Conservation (phyloP, 2,797 vertebrate species). For the Glyptemys insculpta region DNA sequence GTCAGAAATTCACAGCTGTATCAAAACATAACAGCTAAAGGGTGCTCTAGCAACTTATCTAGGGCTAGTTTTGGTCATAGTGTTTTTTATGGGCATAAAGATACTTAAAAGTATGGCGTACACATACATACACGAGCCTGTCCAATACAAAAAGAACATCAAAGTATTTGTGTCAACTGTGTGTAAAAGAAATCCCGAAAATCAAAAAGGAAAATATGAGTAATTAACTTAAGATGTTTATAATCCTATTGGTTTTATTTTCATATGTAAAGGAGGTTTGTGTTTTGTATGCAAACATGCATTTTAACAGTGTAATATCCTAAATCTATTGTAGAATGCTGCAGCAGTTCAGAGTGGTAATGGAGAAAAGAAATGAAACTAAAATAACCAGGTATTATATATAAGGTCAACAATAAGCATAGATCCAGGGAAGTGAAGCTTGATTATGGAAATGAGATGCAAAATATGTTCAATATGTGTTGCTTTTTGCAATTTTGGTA, state of each 20-base stretch:
- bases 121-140: background rate
- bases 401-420: background rate
- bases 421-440: background rate
- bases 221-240: background rate
- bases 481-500: background rate
- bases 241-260: background rate
- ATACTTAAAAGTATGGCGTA: background rate
- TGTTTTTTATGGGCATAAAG: background rate
- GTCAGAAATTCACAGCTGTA: background rate
- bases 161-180: background rate
- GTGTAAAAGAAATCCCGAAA: background rate
- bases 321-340: background rate
- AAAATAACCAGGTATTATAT: slow-evolving; percentile 34
- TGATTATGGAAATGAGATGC: background rate
- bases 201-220: background rate
- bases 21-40: accelerated
- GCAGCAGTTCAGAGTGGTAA: background rate
- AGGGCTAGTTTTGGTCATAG: background rate
- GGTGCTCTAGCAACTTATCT: background rate
- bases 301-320: background rate
- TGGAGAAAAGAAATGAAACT: slow-evolving; percentile 34
- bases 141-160: background rate
- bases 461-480: background rate
- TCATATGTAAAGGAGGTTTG: background rate
- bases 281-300: background rate